Percentiles rank a stretch among this genome's conserved stretches.
Conservation (phyloP, 2,888 invertebrate species). For the Eupithecia exiguata region DNA sequence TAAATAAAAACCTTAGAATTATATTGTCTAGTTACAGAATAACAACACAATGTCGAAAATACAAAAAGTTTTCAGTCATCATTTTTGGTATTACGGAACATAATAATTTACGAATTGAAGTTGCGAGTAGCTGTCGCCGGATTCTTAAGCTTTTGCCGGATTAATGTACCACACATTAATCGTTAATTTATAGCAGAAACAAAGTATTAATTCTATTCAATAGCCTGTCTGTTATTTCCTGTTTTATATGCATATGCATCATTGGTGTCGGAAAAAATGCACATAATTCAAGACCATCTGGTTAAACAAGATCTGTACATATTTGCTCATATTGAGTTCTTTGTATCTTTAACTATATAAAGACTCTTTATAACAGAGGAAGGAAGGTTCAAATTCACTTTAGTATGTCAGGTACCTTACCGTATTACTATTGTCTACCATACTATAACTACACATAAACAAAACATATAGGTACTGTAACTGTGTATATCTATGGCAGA, state of each 20-base stretch:
- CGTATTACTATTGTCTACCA: too few relatives aligned
- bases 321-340: background rate
- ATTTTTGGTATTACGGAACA: too few relatives aligned
- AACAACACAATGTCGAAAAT: too few relatives aligned
- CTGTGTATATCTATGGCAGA: background rate
- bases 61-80: too few relatives aligned
- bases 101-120: too few relatives aligned
- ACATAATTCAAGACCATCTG: conserved; percentile 15
- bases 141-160: too few relatives aligned
- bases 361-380: background rate
- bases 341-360: background rate
- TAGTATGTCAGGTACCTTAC: background rate
- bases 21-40: too few relatives aligned
- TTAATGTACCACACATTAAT: background rate
- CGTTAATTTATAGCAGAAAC: conserved; percentile 14
- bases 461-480: too few relatives aligned
- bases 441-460: too few relatives aligned
- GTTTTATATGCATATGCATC: conserved; percentile 9
- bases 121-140: too few relatives aligned
- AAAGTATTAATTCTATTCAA: background rate
- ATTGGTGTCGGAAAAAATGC: conserved; percentile 2
- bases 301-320: background rate
- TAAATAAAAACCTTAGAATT: too few relatives aligned
- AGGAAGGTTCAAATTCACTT: background rate
- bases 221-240: conserved; percentile 1